A percentile compares a stretch with the other conserved stretches of the same genome.
Conservation (phyloP, 2,113 vertebrate genomes). For the Bagarius yarrelli region DNA sequence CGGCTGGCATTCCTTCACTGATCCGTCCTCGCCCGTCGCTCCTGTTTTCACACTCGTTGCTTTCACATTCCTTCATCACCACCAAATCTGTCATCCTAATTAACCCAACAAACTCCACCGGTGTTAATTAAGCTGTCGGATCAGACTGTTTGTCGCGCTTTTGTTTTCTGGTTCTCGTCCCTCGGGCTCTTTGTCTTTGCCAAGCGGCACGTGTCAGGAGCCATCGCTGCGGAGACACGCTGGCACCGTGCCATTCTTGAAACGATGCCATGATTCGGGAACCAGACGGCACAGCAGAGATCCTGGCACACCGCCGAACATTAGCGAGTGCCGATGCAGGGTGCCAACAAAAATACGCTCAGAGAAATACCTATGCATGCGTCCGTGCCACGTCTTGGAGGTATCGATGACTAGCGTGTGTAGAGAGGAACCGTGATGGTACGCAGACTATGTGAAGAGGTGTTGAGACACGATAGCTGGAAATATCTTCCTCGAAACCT, state of each 20-base stretch:
- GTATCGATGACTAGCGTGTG: not conserved
- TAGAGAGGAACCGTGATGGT: not conserved
- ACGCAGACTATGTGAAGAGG: not conserved
- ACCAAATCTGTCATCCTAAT: slow-evolving; percentile 55
- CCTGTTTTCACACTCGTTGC: slow-evolving; percentile 45
- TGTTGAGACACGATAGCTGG: slow-evolving; percentile 5
- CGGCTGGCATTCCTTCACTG: slow-evolving; percentile 38
- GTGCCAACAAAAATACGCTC: slow-evolving; percentile 37
- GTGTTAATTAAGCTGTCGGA: slow-evolving; percentile 56
- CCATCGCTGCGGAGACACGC: slow-evolving; percentile 38
- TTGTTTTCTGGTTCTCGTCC: slow-evolving; percentile 51
- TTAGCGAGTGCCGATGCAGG: slow-evolving; percentile 35
- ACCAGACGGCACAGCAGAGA: slow-evolving; percentile 40
- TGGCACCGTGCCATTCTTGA: slow-evolving; percentile 54
- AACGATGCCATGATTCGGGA: slow-evolving; percentile 44
- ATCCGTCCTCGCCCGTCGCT: slow-evolving; percentile 32
- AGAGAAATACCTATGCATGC: slow-evolving; percentile 20
- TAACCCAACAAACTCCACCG: slow-evolving; percentile 54
- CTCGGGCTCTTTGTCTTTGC: slow-evolving; percentile 56
- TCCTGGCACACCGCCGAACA: slow-evolving; percentile 52
- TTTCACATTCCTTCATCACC: slow-evolving; percentile 42
- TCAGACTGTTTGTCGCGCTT: slow-evolving; percentile 53
- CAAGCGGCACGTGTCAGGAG: slow-evolving; percentile 50
- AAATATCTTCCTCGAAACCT: not conserved
- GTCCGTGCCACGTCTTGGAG: not conserved